Percentiles rank a stretch among this genome's conserved stretches.
Conservation (phyloP, 2,113 vertebrate species). For the Melanotaenia duboulayi region DNA sequence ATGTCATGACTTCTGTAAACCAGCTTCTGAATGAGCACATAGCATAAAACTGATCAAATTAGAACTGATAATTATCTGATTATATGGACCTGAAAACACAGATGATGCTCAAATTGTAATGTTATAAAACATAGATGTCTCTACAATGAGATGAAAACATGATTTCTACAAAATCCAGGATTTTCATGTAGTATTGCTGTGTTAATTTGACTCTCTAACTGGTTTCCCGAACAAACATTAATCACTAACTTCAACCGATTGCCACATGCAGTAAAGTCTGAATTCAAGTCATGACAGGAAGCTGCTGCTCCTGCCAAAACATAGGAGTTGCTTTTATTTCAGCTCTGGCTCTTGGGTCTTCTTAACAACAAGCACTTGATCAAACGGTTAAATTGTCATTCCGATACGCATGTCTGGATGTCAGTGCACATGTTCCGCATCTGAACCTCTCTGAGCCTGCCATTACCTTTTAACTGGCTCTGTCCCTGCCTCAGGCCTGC, state of each 20-base stretch:
- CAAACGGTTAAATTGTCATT: constrained; percentile 14
- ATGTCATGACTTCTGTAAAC: not conserved
- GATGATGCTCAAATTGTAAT: not conserved
- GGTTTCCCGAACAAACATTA: constrained; percentile 25
- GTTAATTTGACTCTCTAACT: not conserved
- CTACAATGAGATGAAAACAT: constrained; percentile 1
- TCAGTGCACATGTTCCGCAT: constrained; percentile 46
- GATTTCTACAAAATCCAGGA: not conserved
- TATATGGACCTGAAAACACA: not conserved
- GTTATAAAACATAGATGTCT: not conserved
- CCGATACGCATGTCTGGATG: constrained; percentile 34
- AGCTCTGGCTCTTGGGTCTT: not conserved
- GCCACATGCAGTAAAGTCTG: constrained; percentile 37
- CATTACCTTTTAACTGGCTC: constrained; percentile 71
- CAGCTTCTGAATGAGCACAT: not conserved
- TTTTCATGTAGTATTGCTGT: not conserved
- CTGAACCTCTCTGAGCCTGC: constrained; percentile 51
- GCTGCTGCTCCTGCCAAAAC: constrained; percentile 9
- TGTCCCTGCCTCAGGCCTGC: constrained; percentile 46
- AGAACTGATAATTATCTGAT: constrained; percentile 1
- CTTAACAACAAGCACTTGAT: not conserved
- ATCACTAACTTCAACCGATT: constrained; percentile 45
- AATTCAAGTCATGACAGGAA: constrained; percentile 62
- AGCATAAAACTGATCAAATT: not conserved
- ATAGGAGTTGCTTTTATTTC: not conserved